Evolutionary conservation across 2,113 vertebrate species (phyloP), one percentile per base, ranked within the genome.

Genomic region (Gavialis gangeticus): DNA sequence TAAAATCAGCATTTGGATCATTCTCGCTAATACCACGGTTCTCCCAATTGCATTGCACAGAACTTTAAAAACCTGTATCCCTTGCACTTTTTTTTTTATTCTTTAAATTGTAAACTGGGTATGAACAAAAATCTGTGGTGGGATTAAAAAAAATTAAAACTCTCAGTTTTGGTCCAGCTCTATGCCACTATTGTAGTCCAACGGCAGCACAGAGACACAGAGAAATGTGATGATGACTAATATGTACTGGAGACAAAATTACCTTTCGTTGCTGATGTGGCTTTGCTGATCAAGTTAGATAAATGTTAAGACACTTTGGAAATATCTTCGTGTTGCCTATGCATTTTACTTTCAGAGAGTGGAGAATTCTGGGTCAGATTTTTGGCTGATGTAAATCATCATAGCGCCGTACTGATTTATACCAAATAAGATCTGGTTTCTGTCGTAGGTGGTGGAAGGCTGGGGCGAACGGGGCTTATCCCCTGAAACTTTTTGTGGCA

Each of bases 401-500:
- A 7, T 96, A 94, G 93, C 90, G 89, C 87, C 96, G 94, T 88
- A 78, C 83, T 95, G 94, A 95, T 94, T 96, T 95, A 93, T 95
- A 91, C 96, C 94, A 96, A 92, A 75, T 78, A 84, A 89, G 93
- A 82, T 96, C 90, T 94, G 80, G 34, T 71, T 95, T 46, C 46
- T 46, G 46, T 46, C 46, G 9, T 46, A 46, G 46, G 46, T 7
- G 7, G 46, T 46, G 46, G 46, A 46, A 46, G 46, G 46, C 46
- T 46, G 46, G 46, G 46, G 46, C 46, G 7, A 46, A 46, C 46
- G 46, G 46, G 46, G 46, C 46, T 46, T 46, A 46, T 46, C 46
- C 46, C 46, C 46, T 46, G 46, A 46, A 46, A 46, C 46, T 46
- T 46, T 46, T 46, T 7, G 9, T 7, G 9, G 46, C 46, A 46